Percentiles rank a stretch among this genome's conserved stretches.
These are phyloP conservation scores for Bucco capensis DNA, from an alignment of 2,113 vertebrate species.

Conservation along the genomic window DNA sequence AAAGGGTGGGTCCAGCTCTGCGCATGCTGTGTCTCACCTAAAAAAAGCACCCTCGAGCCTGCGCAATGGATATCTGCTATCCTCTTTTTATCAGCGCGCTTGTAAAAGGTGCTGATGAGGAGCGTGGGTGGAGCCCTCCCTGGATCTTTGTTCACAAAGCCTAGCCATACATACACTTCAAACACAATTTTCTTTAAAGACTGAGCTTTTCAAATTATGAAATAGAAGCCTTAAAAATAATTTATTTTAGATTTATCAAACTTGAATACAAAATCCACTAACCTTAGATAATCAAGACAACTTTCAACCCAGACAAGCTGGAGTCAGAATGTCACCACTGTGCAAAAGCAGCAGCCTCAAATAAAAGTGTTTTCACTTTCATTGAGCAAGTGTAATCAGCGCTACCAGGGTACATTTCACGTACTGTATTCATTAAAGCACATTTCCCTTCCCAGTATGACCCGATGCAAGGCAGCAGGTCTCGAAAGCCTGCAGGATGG, in stretches of 20 bases:
- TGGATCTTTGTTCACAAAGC: too few relatives aligned
- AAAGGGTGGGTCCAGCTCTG: too few relatives aligned
- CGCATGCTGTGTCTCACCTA: too few relatives aligned
- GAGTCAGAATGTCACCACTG: accelerated
- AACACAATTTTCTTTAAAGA: background rate
- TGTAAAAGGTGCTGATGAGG: too few relatives aligned
- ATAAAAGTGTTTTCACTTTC: background rate
- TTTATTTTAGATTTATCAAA: background rate
- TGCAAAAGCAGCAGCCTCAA: background rate
- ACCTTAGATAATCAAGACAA: background rate
- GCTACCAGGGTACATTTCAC: too few relatives aligned
- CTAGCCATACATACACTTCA: too few relatives aligned
- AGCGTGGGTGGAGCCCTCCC: too few relatives aligned
- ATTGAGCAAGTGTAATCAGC: background rate
- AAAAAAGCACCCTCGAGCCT: too few relatives aligned
- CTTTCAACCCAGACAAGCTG: background rate
- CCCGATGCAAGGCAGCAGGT: accelerated
- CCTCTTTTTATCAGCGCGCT: too few relatives aligned
- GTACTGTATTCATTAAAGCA: accelerated
- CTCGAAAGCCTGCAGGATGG: accelerated
- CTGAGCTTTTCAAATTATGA: background rate
- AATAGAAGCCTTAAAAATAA: background rate
- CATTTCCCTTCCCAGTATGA: background rate
- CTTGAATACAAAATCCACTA: background rate
- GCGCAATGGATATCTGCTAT: too few relatives aligned